Base-by-base conservation (phyloP, 2,888 invertebrate genomes). In the Antitype chi region DNA sequence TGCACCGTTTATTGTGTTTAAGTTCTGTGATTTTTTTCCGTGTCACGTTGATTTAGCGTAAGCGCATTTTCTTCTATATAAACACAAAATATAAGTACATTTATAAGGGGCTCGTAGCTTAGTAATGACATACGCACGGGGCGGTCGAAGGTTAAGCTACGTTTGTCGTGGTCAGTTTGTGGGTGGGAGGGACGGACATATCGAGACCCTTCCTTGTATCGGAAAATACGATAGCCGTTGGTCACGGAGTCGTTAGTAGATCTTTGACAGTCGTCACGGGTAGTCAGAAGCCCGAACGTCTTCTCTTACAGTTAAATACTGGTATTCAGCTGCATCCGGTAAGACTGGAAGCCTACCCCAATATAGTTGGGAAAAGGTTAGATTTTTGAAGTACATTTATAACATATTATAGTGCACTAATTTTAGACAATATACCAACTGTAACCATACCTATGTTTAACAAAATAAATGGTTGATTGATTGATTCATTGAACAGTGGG, bases 1-100 rank as follows among this genome's bases (percentile, higher is more conserved):
- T 49, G 15, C 28, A 32, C 8, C 53, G 47, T 80, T 47, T 53
- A 32, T 32, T 38, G 66, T 72, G 52, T 77, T 55, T 66, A 23
- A 32, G 8, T 55, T 60, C 6, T 49, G 17, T 53, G 52, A 17
- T 73, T 55, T 77, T 28, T 67, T 49, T 49, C 15, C 5, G 49
- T 13, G 7, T 17, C 23, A 11, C 1, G 0, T 60, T 47, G 49
- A 49, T 1, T 25, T n/a, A 1, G 25, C 6, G 25, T 25, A 13
- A 23, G 64, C n/a, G n/a, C 1, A 43, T 43, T 28, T 25, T 32
- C 2, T n/a, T 23, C 0, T 4, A 38, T 8, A 38, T 20, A 17
- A 43, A 70, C 25, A 17, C 5, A n/a, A n/a, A 70, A 8, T 32
- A 23, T 0, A 32, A 0, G 2, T 69, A n/a, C 11, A 25, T 15